phyloP scores from a whole-genome alignment of 2,888 invertebrate genomes.

The Mythimna lalbum region DNA sequence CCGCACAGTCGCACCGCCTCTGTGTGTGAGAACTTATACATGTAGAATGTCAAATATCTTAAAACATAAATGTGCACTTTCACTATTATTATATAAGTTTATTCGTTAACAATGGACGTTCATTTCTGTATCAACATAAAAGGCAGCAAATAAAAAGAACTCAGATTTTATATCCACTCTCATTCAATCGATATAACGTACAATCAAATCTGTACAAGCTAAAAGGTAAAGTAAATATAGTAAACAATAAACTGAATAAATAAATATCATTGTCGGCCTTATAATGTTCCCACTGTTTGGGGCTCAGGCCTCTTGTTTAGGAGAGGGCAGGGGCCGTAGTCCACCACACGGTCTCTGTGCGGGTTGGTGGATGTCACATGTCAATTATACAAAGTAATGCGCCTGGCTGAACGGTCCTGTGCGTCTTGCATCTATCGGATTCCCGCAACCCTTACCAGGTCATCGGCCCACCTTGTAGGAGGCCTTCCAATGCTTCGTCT shows the following conservation, averaged over 20 bases:
- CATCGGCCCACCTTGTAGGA: too few species aligned
- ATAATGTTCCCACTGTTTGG: too few species aligned
- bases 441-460: too few species aligned
- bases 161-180: slow-evolving; percentile 21
- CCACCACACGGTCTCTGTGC: too few species aligned
- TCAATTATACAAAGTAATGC: too few species aligned
- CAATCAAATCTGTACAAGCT: slow-evolving; percentile 1
- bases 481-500: too few species aligned
- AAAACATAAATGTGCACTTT: background rate
- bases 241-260: slow-evolving; percentile 29
- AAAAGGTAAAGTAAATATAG: slow-evolving; percentile 30
- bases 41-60: background rate
- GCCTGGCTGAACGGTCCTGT: too few species aligned
- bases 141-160: background rate
- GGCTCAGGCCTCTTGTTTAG: too few species aligned
- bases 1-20: background rate
- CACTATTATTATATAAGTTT: background rate
- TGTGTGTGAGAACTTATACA: background rate
- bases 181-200: slow-evolving; percentile 10
- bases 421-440: too few species aligned
- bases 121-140: slow-evolving; percentile 2
- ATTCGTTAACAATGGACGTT: background rate
- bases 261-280: too few species aligned
- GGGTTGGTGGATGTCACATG: too few species aligned
- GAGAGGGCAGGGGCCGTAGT: too few species aligned